Base-by-base conservation (phyloP, 2,797 vertebrate genomes). In the Periophthalmus magnuspinnatus region DNA sequence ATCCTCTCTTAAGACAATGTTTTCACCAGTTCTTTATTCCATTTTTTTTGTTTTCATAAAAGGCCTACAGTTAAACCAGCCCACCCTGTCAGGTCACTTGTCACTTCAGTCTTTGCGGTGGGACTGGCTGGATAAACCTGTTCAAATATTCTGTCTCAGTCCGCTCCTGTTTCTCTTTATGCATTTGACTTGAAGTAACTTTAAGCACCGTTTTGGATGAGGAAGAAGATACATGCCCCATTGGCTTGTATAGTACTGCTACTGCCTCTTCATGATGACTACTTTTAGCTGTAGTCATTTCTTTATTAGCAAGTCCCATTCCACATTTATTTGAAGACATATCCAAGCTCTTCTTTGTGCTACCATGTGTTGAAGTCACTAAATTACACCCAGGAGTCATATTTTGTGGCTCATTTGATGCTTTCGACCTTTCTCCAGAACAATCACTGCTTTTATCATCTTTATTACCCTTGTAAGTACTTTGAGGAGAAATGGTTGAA, bases 61-160 rank as follows among this genome's bases (percentile, higher is more conserved):
- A 56, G 11, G 47, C 22, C 22, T 32, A 32, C 47, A 50, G 16
- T 48, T 7, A 50, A 47, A 50, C 16, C 62, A 19, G 17, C 62
- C 24, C 62, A 50, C 45, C 22, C 22, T 19, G 17, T 33, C 13
- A 47, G 5, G 50, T 60, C 50, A 56, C 33, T 11, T 60, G 33
- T 10, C 32, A 67, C n/a, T 34, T 80, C n/a, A 76, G 55, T 71
- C 38, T 73, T 0, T 78, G 9, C 58, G 81, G 81, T 73, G 78
- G 76, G 2, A 72, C 67, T 17, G 75, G 69, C 5, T 79, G 79
- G 36, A 72, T 21, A 14, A 81, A 58, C 7, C 1, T 54, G 38
- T n/a, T 75, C 17, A 77, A 56, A 16, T 69, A 55, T 61, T 69
- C 54, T 4, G 34, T 21, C 5, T 71, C 65, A 8, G 62, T 62